A percentile compares a stretch with the other conserved stretches of the same genome.
These are phyloP conservation scores for Nyctibius grandis DNA, from an alignment of 2,797 vertebrate species.

Conservation along the genomic window DNA sequence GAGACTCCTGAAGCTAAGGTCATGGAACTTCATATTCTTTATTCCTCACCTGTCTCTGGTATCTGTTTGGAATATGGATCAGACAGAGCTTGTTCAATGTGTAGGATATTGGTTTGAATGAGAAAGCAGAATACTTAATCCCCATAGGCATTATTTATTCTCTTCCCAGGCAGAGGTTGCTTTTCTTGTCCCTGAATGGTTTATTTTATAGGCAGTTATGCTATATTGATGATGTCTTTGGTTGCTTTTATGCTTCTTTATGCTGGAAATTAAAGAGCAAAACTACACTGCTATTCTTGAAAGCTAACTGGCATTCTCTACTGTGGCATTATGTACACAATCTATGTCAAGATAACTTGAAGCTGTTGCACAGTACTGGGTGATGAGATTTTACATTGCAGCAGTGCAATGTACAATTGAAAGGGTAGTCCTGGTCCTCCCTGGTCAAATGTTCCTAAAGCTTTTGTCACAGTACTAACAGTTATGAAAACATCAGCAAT, in stretches of 20 bases:
- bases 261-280: neutral
- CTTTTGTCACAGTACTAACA: neutral
- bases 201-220: neutral
- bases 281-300: neutral
- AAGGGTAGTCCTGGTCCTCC: neutral
- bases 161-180: neutral
- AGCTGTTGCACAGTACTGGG: neutral
- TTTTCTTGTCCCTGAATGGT: neutral
- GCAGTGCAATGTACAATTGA: neutral
- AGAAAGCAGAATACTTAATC: neutral
- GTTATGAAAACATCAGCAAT: neutral
- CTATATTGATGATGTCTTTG: neutral
- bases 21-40: neutral
- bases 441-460: neutral
- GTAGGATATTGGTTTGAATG: neutral
- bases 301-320: neutral
- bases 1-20: neutral
- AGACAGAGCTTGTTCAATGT: neutral
- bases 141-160: neutral
- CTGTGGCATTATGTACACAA: neutral
- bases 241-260: neutral
- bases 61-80: neutral
- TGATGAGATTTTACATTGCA: neutral
- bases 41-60: neutral
- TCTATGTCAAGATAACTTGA: neutral